Evolutionary conservation across 2,113 vertebrate genomes (phyloP).

Genomic region (Ornithorhynchus anatinus): DNA sequence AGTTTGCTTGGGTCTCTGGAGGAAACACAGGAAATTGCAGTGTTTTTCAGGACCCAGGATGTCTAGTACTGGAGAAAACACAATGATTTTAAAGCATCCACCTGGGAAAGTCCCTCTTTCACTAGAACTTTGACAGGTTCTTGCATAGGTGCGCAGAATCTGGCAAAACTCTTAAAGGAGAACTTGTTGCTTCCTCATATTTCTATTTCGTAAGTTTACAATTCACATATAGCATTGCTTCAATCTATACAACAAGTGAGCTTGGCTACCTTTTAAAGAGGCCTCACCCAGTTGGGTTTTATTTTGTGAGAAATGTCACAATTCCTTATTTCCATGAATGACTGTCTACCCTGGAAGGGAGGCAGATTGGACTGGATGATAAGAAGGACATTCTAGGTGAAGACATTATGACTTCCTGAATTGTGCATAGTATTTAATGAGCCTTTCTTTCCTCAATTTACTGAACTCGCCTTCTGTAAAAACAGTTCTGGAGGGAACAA

Average conservation of each 20-base stretch:
- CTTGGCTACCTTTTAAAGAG: too few relatives aligned
- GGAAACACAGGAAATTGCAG: conserved; percentile 48
- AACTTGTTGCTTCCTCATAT: too few relatives aligned
- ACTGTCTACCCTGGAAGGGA: not conserved
- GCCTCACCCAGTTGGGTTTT: too few relatives aligned
- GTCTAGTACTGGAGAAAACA: not conserved
- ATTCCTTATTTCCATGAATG: too few relatives aligned
- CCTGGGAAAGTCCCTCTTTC: conserved; percentile 10
- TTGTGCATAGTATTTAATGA: not conserved
- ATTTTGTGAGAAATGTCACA: too few relatives aligned
- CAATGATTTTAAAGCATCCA: not conserved
- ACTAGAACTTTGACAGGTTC: not conserved
- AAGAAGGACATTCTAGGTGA: not conserved
- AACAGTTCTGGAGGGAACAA: not conserved
- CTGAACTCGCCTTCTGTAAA: not conserved
- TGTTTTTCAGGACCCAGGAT: conserved; percentile 18
- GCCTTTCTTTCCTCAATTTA: not conserved
- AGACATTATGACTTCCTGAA: not conserved
- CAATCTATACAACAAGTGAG: too few relatives aligned
- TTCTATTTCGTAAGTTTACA: too few relatives aligned
- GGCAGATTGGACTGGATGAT: not conserved
- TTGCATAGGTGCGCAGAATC: not conserved
- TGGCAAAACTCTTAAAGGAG: too few relatives aligned
- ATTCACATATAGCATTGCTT: too few relatives aligned
- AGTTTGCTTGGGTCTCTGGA: not conserved